Base-by-base conservation (phyloP, 2,888 invertebrate genomes). In the Strigamia crassipes region DNA sequence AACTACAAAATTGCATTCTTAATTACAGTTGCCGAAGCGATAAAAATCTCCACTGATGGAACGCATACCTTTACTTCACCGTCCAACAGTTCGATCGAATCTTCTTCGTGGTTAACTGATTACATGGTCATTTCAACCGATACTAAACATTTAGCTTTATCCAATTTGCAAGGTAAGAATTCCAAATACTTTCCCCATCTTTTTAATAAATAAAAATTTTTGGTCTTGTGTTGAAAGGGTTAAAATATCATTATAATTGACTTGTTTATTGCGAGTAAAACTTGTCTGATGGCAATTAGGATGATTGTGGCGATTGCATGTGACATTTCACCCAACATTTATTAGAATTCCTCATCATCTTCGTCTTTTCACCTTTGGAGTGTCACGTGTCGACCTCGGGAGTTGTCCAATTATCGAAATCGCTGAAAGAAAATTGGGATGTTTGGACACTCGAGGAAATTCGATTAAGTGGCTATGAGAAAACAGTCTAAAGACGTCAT, bases 1-100 rank as follows among this genome's bases (percentile, higher is more conserved):
- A 46, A 46, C 13, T 46, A 15, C 15, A 15, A 46, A 46, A n/a
- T 51, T 15, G n/a, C 18, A 6, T 51, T 51, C 15, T 51, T 51
- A 51, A 51, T 51, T 51, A 51, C 51, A 51, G 51, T 51, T 51
- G 51, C 18, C n/a, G 51, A 51, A 51, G 51, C 51, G 51, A 51
- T 51, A n/a, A 51, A 51, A 51, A 6, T 51, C 51, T n/a, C 51
- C 1, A 51, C 51, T 18, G 51, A 51, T 51, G 51, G 51, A 51
- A 51, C 51, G 51, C 51, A 51, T 51, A 51, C 51, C 51, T 51
- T 51, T n/a, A 18, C n/a, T 51, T n/a, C 18, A 51, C 51, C 51
- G 51, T 51, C 51, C 51, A 51, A 51, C 51, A 18, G 8, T 51
- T 51, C 51, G 51, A 51, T 51, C 51, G 51, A 51, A 51, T n/a